Base-by-base conservation (phyloP, 1,140 invertebrate genomes). In the Carposina sasakii region DNA sequence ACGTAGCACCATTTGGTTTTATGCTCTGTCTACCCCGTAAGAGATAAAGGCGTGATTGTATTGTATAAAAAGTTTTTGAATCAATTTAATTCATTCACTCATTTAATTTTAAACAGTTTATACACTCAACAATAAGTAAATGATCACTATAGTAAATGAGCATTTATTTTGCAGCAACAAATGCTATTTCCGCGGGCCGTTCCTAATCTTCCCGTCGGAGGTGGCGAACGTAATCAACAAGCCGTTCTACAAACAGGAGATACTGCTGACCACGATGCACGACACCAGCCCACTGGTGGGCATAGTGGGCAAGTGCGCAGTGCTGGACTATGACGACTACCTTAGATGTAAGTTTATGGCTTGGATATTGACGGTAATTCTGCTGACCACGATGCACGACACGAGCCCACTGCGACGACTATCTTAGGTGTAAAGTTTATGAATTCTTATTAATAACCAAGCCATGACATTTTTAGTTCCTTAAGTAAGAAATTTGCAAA, bases 231-330 rank as follows among this genome's bases (percentile, higher is more conserved):
- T 89, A 89, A 45, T 90, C 87, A 58, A 88, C 86, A 63, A 89
- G 71, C 87, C 93, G n/a, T 99, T 97, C 83, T 99, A 96, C 85
- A 94, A 96, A 57, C 95, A 98, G 83, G 98, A 99, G 87, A 89
- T 99, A 16, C 93, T 99, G 58, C 85, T 98, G 12, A 96, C 95
- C 37, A 94, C 93, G 1, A 91, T 96, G 47, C 96, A 98, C 74
- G 96, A 97, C 61, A 94, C 94, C 0, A 95, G 96, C 84, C 93
- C 95, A 1, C 88, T 98, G 9, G 90, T 95, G 44, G 94, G 93
- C 54, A 94, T 99, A 58, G 92, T 96, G 52, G 96, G 95, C 12
- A 94, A 94, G 58, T 99, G 98, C 81, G 89, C 91, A 9, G 96
- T 99, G 1, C 85, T 99, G 2, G 94, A 98, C 72, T 92, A 94